Conservation (phyloP, 2,888 invertebrate genomes). For the Macaria liturata region DNA sequence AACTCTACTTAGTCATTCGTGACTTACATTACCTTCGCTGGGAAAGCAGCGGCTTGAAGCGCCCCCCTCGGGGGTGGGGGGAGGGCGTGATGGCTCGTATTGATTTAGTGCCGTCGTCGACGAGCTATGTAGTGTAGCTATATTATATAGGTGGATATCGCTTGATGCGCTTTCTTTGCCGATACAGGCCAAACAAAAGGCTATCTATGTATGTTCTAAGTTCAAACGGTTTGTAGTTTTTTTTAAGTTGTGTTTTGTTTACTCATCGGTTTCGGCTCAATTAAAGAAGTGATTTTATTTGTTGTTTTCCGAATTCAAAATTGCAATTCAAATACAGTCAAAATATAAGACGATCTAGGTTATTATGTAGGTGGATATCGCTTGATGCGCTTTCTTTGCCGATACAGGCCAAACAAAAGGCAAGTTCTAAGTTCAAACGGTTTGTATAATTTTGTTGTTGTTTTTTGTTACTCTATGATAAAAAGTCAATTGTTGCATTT, state of each 20-base stretch:
- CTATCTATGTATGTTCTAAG: no score
- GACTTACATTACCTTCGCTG: constrained; percentile 68
- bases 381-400: constrained; percentile 80
- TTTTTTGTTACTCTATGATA: no score
- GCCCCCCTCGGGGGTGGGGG: constrained; percentile 45
- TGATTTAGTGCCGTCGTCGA: constrained; percentile 85
- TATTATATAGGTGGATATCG: constrained; percentile 64
- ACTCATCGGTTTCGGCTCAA: no score
- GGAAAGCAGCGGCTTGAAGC: constrained; percentile 70
- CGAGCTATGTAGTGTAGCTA: constrained; percentile 74
- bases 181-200: constrained; percentile 38
- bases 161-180: constrained; percentile 80
- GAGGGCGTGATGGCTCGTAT: constrained; percentile 82
- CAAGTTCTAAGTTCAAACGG: no score
- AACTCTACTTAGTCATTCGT: no score
- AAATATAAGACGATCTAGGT: no score
- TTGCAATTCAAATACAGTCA: no score
- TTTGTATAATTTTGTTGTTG: not conserved
- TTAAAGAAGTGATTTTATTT: no score
- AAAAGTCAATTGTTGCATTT: no score
- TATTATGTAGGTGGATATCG: constrained; percentile 72
- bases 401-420: constrained; percentile 38
- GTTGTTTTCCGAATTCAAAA: no score
- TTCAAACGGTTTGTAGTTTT: not conserved
- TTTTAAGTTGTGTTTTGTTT: no score